Base-by-base conservation (phyloP, 2,888 invertebrate genomes). In the Willowsia nigromaculata region DNA sequence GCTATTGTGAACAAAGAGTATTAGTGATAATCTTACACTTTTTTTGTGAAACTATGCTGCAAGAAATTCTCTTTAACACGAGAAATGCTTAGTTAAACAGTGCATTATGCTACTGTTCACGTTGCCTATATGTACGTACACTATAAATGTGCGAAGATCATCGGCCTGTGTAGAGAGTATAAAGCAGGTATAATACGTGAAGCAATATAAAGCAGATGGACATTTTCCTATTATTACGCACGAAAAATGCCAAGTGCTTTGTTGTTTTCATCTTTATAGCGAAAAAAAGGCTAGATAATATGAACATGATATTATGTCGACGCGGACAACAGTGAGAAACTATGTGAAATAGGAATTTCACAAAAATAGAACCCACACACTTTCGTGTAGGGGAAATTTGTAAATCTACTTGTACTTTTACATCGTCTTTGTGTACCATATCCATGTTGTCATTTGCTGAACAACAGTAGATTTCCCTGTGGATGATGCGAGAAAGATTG, bases 401-500 rank as follows among this genome's bases (percentile, higher is more conserved):
- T 56, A 56, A 18, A 56, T 18, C 22, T 56, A 13, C 27, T 6
- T 59, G 15, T 15, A 27, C 11, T 59, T 59, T 25, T 59, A 59
- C 59, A 18, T 59, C 25, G 27, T 59, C 25, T 25, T 25, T 56
- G 3, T 56, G 56, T 59, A 43, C 1, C 11, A 1, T 59, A 11
- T 27, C 59, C 59, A 6, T 0, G 1, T 76, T 76, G 76, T 76
- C 50, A 50, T 47, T 47, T 47, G 13, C 50, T 76, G 30, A 76
- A 76, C 50, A 50, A 76, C 76, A 30, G 74, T 76, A 76, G 76
- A 76, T 76, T 76, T 76, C 65, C 65, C 65, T 33, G 33, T 65
- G 65, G 80, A 25, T 74, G 22, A 74, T 80, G 59, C 56, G 40
- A 80, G 59, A 81, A 43, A 81, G 62, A 81, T 81, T 43, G 59